Conservation (phyloP, 1,140 invertebrate species). For the Planococcus citri region DNA sequence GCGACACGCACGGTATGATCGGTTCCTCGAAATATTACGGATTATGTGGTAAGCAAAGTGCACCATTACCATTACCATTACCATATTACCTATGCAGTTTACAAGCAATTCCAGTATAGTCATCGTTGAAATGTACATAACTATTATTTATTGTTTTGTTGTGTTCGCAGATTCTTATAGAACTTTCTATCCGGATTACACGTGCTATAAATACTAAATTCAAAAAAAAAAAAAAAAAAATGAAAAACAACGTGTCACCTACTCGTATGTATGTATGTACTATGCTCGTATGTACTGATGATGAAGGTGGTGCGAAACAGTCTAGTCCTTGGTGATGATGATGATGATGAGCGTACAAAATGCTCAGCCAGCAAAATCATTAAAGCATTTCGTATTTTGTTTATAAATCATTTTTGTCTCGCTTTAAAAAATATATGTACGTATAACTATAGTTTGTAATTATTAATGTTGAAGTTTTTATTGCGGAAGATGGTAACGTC, state of each 20-base stretch:
- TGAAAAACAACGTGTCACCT: no score
- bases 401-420: no score
- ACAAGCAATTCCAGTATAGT: not conserved
- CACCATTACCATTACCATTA: no score
- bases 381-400: not conserved
- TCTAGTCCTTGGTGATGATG: not conserved
- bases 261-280: no score
- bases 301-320: not conserved
- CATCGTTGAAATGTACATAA: not conserved
- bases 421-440: no score
- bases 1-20: conserved; percentile 50
- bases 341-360: no score
- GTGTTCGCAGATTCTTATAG: conserved; percentile 1
- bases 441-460: not conserved
- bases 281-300: no score
- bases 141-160: not conserved
- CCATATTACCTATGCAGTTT: no score
- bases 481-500: no score
- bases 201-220: not conserved
- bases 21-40: conserved; percentile 59
- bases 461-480: no score
- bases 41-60: conserved; percentile 57
- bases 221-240: no score
- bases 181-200: conserved; percentile 14
- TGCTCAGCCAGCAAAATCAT: no score